These are phyloP conservation scores for Desmodus rotundus DNA, from an alignment of 2,113 vertebrate genomes.

Conservation along the genomic window DNA sequence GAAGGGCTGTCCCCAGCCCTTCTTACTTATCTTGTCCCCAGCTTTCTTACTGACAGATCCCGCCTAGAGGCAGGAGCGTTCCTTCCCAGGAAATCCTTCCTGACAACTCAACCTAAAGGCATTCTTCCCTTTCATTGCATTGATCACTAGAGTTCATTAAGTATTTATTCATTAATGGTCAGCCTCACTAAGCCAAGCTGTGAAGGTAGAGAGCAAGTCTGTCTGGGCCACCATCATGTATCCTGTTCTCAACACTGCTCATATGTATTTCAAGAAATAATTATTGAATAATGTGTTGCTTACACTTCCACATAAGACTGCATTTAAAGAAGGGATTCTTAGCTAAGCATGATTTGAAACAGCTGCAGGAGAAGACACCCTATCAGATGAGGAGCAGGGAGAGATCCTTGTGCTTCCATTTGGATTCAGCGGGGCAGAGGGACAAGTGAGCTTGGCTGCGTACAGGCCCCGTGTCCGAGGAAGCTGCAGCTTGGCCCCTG, in stretches of 20 bases:
- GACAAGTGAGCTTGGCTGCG: accelerated
- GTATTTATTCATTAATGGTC: not conserved
- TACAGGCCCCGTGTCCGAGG: not conserved
- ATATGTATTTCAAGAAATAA: not conserved
- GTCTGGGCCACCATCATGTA: not conserved
- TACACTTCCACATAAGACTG: not conserved
- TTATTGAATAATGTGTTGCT: not conserved
- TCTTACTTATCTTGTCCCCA: too few species aligned
- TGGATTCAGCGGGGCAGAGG: not conserved
- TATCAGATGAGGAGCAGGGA: not conserved
- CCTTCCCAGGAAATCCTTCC: not conserved
- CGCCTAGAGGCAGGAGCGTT: not conserved
- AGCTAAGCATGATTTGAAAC: not conserved
- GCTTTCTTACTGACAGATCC: not conserved
- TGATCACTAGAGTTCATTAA: not conserved
- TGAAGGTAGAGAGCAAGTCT: not conserved
- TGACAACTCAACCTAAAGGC: not conserved
- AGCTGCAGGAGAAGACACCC: not conserved
- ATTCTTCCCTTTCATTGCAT: not conserved
- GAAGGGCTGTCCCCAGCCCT: not conserved
- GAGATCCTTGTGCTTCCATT: not conserved
- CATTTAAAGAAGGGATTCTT: not conserved
- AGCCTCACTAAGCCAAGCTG: not conserved
- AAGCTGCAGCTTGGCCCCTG: not conserved
- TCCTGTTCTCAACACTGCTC: not conserved